A percentile compares a stretch with the other conserved stretches of the same genome.
These are phyloP conservation scores for Menidia menidia DNA, from an alignment of 2,797 vertebrate species.

Conservation along the genomic window DNA sequence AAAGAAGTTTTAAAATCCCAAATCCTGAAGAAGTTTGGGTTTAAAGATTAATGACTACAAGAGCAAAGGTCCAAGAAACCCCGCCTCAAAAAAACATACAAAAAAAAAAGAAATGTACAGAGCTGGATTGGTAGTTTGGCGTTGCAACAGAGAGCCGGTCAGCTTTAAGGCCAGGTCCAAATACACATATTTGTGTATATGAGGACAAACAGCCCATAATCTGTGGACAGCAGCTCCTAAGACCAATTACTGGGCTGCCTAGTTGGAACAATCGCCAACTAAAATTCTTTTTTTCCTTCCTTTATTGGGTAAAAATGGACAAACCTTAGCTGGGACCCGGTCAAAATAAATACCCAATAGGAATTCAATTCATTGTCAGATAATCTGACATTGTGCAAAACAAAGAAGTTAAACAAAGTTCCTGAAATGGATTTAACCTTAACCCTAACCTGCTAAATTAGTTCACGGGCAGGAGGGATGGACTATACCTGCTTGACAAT, in stretches of 20 bases:
- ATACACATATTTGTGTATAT: too few species aligned
- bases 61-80: not conserved
- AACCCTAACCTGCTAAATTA: too few species aligned
- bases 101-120: constrained; percentile 1
- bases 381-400: not conserved
- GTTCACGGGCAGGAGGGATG: too few species aligned
- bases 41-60: not conserved
- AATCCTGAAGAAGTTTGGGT: constrained; percentile 12
- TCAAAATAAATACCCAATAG: not conserved
- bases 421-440: too few species aligned
- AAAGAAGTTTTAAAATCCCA: constrained; percentile 24
- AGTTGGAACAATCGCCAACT: not conserved
- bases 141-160: not conserved
- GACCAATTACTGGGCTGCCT: too few species aligned
- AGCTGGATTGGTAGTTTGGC: not conserved
- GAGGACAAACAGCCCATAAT: too few species aligned
- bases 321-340: not conserved
- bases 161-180: too few species aligned
- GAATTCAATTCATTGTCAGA: not conserved
- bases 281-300: too few species aligned
- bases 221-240: too few species aligned
- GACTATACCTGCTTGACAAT: not conserved
- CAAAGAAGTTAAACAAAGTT: too few species aligned
- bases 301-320: not conserved
- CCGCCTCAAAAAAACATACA: constrained; percentile 33